Percentiles rank a stretch among this genome's conserved stretches.
Conservation (phyloP, 2,113 vertebrate species). For the Protomyctophum bolini region DNA sequence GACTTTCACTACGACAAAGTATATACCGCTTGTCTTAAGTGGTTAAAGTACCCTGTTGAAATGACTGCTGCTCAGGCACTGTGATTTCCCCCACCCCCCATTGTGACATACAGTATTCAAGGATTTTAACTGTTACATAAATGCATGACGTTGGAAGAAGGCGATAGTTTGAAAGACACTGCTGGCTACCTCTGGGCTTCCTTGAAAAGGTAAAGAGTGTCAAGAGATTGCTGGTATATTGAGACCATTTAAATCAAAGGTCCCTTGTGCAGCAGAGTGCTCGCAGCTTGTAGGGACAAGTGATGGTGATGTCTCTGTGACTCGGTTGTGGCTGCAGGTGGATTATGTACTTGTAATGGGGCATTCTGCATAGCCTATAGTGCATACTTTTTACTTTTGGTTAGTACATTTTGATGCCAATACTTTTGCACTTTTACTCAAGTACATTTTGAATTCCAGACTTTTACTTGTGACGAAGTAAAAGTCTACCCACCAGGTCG, state of each 20-base stretch:
- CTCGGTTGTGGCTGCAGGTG: no score
- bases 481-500: no score
- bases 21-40: conserved; percentile 25
- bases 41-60: conserved; percentile 4
- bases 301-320: no score
- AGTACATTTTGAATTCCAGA: no score
- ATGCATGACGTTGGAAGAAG: background rate
- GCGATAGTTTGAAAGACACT: background rate
- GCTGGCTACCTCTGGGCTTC: background rate
- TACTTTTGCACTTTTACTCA: no score
- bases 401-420: no score
- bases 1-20: background rate
- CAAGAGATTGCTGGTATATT: background rate
- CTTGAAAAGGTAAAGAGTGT: background rate
- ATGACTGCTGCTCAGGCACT: conserved; percentile 30
- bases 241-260: conserved; percentile 1
- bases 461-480: no score
- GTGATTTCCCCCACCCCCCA: background rate
- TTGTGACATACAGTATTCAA: background rate
- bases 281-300: background rate
- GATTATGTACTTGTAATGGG: no score
- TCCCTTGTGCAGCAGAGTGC: background rate
- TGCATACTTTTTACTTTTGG: no score
- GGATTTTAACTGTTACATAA: conserved; percentile 12
- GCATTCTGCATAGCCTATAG: no score